Conservation (phyloP, 2,888 invertebrate genomes). For the Eugnorisma glareosa region DNA sequence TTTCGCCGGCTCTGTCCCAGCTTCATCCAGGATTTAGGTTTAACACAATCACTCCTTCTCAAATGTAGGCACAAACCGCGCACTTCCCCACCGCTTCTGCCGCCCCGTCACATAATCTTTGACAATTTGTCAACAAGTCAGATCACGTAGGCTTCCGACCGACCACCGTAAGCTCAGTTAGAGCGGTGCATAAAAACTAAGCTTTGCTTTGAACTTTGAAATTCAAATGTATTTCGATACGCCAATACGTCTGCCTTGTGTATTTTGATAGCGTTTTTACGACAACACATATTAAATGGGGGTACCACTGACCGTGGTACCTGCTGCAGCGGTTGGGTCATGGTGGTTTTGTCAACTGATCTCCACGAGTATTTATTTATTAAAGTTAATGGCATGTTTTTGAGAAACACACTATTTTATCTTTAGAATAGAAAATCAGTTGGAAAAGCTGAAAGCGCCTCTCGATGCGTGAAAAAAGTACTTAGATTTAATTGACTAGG, state of each 20-base stretch:
- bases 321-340: background rate
- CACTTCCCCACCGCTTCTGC: slow-evolving; percentile 32
- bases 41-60: background rate
- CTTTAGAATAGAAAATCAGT: background rate
- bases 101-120: slow-evolving; percentile 70
- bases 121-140: slow-evolving; percentile 80
- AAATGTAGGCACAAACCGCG: slow-evolving; percentile 35
- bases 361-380: background rate
- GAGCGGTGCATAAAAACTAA: slow-evolving; percentile 89
- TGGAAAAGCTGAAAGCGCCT: background rate
- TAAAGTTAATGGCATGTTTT: background rate
- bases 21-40: too few relatives aligned
- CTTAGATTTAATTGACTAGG: background rate
- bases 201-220: slow-evolving; percentile 88
- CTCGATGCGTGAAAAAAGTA: background rate
- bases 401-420: background rate
- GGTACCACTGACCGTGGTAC: slow-evolving; percentile 3
- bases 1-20: background rate
- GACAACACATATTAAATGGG: slow-evolving; percentile 40
- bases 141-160: slow-evolving; percentile 84
- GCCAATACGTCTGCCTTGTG: slow-evolving; percentile 78
- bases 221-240: slow-evolving; percentile 88
- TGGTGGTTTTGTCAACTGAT: background rate
- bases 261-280: slow-evolving; percentile 72
- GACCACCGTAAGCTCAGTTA: slow-evolving; percentile 89